These are phyloP conservation scores for Malthinus seriepunctatus DNA, from an alignment of 2,888 invertebrate species.

Conservation along the genomic window DNA sequence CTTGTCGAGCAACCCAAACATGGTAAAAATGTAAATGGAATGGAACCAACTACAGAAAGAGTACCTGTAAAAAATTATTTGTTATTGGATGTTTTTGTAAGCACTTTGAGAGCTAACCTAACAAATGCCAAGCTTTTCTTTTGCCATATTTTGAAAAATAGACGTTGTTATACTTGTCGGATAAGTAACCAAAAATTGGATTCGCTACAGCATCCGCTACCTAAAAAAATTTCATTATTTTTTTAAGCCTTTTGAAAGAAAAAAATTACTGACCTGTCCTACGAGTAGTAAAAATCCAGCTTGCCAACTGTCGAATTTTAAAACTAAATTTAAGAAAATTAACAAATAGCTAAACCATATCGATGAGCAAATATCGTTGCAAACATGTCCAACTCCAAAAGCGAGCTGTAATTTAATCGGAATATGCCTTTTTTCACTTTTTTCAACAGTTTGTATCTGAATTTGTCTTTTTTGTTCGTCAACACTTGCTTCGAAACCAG, in stretches of 20 bases:
- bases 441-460: neutral
- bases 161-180: slow-evolving; percentile 72
- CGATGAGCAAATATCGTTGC: slow-evolving; percentile 92
- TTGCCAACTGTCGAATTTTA: slow-evolving; percentile 62
- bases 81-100: slow-evolving; percentile 7
- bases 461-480: neutral
- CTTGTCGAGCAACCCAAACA: slow-evolving; percentile 67
- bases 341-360: slow-evolving; percentile 95
- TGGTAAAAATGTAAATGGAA: slow-evolving; percentile 85
- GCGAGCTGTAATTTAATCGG: slow-evolving; percentile 57
- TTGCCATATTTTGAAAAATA: slow-evolving; percentile 74
- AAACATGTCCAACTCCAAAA: slow-evolving; percentile 82
- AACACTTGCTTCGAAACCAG: neutral
- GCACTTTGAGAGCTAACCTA: slow-evolving; percentile 61
- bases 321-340: slow-evolving; percentile 72
- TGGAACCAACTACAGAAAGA: slow-evolving; percentile 72
- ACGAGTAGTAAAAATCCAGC: slow-evolving; percentile 73
- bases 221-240: slow-evolving; percentile 49
- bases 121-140: slow-evolving; percentile 87
- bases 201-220: slow-evolving; percentile 86
- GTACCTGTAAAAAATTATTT: slow-evolving; percentile 62
- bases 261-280: slow-evolving; percentile 65
- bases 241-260: too few species aligned
- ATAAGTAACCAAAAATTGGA: slow-evolving; percentile 84
- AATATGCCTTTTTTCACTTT: neutral